These are phyloP conservation scores for Ailurus styani DNA, from an alignment of 2,113 vertebrate genomes.

Conservation along the genomic window DNA sequence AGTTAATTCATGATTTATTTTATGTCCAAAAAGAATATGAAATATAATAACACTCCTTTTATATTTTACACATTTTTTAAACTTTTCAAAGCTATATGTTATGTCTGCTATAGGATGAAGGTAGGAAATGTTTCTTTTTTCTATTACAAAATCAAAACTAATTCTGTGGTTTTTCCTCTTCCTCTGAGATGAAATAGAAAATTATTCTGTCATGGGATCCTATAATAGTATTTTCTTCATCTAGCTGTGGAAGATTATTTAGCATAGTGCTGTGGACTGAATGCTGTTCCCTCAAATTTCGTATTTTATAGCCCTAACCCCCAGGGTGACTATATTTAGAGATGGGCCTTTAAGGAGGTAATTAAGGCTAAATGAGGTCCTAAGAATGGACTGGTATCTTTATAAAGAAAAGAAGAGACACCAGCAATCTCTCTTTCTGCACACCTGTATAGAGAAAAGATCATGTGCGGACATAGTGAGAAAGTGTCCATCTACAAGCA, in stretches of 20 bases:
- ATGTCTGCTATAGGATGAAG: not conserved
- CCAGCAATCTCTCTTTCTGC: not conserved
- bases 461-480: not conserved
- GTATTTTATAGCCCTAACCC: not conserved
- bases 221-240: not conserved
- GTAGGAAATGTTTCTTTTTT: not conserved
- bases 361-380: not conserved
- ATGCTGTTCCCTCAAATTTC: not conserved
- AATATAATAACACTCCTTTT: not conserved
- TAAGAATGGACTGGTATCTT: not conserved
- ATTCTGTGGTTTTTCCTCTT: not conserved
- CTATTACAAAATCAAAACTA: not conserved
- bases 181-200: not conserved
- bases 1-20: not conserved
- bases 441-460: not conserved
- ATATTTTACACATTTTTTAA: not conserved
- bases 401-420: not conserved
- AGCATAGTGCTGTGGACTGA: not conserved
- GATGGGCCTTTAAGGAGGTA: not conserved
- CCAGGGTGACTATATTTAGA: not conserved
- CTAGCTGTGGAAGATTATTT: not conserved
- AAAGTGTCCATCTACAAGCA: not conserved
- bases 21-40: not conserved
- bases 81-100: not conserved
- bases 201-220: accelerated